phyloP scores from a whole-genome alignment of 2,888 invertebrate genomes.

The Agrochola lychnidis region DNA sequence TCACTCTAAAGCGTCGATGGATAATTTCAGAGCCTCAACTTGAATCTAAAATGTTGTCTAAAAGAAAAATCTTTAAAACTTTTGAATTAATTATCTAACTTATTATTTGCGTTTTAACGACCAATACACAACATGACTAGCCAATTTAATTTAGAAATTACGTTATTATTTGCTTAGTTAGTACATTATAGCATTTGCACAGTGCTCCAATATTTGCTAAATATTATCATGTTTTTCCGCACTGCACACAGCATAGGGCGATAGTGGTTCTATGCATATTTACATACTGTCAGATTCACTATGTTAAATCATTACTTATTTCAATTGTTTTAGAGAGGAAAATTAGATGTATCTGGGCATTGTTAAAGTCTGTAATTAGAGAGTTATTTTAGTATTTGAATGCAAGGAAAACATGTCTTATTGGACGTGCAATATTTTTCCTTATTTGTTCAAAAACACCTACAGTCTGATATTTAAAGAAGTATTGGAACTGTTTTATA shows the following conservation, averaged over 20 bases:
- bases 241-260: conserved; percentile 11
- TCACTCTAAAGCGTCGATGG: too few species aligned
- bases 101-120: too few species aligned
- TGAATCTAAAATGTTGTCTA: neutral
- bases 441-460: neutral
- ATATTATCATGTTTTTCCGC: conserved; percentile 50
- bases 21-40: neutral
- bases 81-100: neutral
- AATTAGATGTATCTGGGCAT: conserved; percentile 6
- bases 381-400: conserved; percentile 17
- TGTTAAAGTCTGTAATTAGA: neutral
- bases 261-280: conserved; percentile 40
- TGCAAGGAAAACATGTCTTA: neutral
- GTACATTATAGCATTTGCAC: conserved; percentile 12
- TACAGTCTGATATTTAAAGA: too few species aligned
- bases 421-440: neutral
- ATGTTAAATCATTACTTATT: conserved; percentile 24
- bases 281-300: conserved; percentile 22
- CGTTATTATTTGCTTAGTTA: conserved; percentile 50
- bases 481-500: neutral
- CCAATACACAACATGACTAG: conserved; percentile 14
- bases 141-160: conserved; percentile 34
- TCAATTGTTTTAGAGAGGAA: conserved; percentile 42
- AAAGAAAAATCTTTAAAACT: neutral
- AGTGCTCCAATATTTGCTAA: conserved; percentile 37